Evolutionary conservation across 1,140 invertebrate species (phyloP), one percentile per base, ranked within the genome.

Genomic region (Sitodiplosis mosellana): DNA sequence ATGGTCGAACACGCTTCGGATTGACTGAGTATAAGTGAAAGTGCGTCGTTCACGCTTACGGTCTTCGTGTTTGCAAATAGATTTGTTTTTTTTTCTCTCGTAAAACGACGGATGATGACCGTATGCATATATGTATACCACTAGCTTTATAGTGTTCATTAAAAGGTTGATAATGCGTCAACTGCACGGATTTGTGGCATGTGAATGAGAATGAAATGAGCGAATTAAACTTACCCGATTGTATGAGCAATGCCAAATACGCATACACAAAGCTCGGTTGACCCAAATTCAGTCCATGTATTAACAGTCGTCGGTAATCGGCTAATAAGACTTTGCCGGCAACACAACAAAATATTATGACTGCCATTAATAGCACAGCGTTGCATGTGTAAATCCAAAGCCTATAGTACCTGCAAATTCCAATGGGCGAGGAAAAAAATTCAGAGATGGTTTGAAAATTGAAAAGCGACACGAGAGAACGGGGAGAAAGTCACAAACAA

Each of bases 371-470:
- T 60, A 89, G 72, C 51, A 84, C 84, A 63, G 81, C 77, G 71
- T 90, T 89, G 77, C 84, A 88, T 58, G 83, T 82, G 73, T 89
- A 89, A 61, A 90, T 89, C 86, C 86, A 89, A 59, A 89, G 76
- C 64, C 85, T 80, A 70, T 91, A 91, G 74, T 89, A 90, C 68
- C 72, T 50, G 49, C 11, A 43, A 47, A 33, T 12, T 38, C 12
- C 5, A n/a, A n/a, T n/a, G 2, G 14, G 15, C 15, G 36, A n/a
- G 12, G 12, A 38, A 38, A 38, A 38, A n/a, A 14, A 38, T 5
- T 5, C 36, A 38, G 27, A 27, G n/a, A n/a, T n/a, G n/a, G n/a
- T n/a, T n/a, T n/a, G n/a, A n/a, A n/a, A n/a, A n/a, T n/a, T n/a
- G n/a, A n/a, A n/a, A n/a, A 27, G 10, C 27, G 10, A 27, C 27